Evolutionary conservation across 2,888 invertebrate species (phyloP).

Genomic region (Lepetodrilus schrolli): DNA sequence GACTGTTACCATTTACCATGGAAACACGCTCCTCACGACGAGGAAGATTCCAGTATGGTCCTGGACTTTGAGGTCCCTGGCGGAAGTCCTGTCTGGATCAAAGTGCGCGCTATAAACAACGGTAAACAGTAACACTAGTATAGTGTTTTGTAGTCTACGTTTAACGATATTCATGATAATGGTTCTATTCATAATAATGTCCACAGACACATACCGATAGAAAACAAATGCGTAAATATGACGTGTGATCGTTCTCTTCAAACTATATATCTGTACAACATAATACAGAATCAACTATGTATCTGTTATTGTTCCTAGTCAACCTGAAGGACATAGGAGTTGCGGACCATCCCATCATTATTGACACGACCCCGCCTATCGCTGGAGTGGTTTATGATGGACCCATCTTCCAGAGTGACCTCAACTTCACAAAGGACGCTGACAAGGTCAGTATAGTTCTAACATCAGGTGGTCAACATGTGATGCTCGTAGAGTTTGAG

Average conservation of each 20-base stretch:
- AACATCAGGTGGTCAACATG: too few species aligned
- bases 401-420: constrained; percentile 40
- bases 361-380: constrained; percentile 54
- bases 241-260: too few species aligned
- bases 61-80: constrained; percentile 48
- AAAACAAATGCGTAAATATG: too few species aligned
- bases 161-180: not conserved
- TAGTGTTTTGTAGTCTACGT: not conserved
- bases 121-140: constrained; percentile 43
- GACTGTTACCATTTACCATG: constrained; percentile 50
- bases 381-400: constrained; percentile 58
- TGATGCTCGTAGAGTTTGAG: too few species aligned
- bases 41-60: constrained; percentile 27
- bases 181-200: too few species aligned
- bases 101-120: constrained; percentile 55
- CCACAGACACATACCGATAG: too few species aligned
- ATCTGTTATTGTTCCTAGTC: too few species aligned
- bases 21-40: constrained; percentile 26
- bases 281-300: too few species aligned
- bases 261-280: too few species aligned
- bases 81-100: constrained; percentile 61
- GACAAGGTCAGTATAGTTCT: too few species aligned
- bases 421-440: constrained; percentile 48
- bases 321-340: constrained; percentile 49
- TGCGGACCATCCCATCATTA: constrained; percentile 55